phyloP scores from a whole-genome alignment of 2,113 vertebrate species.

The Speoplatyrhinus poulsoni region DNA sequence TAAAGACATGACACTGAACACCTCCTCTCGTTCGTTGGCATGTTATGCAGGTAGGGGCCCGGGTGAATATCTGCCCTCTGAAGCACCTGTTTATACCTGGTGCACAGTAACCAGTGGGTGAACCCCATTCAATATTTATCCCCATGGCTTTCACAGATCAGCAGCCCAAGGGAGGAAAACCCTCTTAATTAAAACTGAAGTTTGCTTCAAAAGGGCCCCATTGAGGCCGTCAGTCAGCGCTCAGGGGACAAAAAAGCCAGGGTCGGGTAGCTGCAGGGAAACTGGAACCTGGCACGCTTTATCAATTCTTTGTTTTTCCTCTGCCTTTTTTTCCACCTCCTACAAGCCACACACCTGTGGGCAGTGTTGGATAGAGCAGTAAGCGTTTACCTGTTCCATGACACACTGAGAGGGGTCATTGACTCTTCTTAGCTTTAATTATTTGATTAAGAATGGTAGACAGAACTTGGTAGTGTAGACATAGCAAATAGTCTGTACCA shows the following conservation, averaged over 20 bases:
- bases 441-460: conserved; percentile 9
- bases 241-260: conserved; percentile 84
- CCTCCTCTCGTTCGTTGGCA: conserved; percentile 46
- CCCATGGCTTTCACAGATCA: conserved; percentile 98
- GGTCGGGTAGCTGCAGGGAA: conserved; percentile 95
- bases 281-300: conserved; percentile 87
- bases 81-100: conserved; percentile 96
- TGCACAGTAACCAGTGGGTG: conserved; percentile 96
- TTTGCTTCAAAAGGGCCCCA: conserved; percentile 96
- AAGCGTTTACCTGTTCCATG: conserved; percentile 81
- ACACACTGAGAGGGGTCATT: no score
- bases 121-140: conserved; percentile 99
- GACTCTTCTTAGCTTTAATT: conserved; percentile 8
- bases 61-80: conserved; percentile 71
- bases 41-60: conserved; percentile 45
- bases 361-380: conserved; percentile 80
- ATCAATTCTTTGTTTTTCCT: conserved; percentile 79
- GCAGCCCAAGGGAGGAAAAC: conserved; percentile 94
- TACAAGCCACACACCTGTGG: conserved; percentile 80
- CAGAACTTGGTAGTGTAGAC: background rate
- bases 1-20: conserved; percentile 68
- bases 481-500: no score
- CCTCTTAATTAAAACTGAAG: conserved; percentile 99
- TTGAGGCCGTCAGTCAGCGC: conserved; percentile 97
- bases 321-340: conserved; percentile 64